Conservation (phyloP, 2,888 invertebrate species). For the Cosmia trapezina region DNA sequence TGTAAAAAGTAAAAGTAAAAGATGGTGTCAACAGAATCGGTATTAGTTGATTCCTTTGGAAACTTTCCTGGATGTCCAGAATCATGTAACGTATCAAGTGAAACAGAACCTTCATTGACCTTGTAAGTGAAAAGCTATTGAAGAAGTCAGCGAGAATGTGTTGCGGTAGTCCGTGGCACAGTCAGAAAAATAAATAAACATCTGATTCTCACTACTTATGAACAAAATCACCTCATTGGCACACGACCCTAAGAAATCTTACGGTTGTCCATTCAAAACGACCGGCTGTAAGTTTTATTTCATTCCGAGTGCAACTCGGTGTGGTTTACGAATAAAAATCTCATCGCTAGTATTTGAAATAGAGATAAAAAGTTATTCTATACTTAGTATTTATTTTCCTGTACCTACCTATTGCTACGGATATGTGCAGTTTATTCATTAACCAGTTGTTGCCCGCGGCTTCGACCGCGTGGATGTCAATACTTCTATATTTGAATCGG, state of each 20-base stretch:
- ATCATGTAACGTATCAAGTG: neutral
- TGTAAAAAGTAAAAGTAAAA: neutral
- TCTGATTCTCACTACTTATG: neutral
- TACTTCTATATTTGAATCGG: no score
- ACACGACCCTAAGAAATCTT: neutral
- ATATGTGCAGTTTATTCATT: neutral
- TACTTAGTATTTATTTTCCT: constrained; percentile 10
- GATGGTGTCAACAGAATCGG: neutral
- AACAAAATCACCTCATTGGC: no score
- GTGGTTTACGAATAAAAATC: no score
- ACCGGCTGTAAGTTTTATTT: neutral
- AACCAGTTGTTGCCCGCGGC: no score
- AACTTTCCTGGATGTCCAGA: neutral
- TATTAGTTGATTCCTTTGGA: neutral
- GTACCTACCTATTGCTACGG: neutral
- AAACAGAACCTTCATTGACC: no score
- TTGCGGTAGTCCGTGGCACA: neutral
- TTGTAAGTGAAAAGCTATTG: neutral
- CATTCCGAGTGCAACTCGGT: neutral
- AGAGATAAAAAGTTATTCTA: neutral
- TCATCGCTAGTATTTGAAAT: neutral
- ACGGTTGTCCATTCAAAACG: neutral
- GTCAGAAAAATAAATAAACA: neutral
- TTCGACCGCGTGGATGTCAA: no score
- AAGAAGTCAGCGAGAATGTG: neutral